Evolutionary conservation across 37 sponge, comb jelly and placozoan genomes (phyloP).

Genomic region (Trichoplax adhaerens): DNA sequence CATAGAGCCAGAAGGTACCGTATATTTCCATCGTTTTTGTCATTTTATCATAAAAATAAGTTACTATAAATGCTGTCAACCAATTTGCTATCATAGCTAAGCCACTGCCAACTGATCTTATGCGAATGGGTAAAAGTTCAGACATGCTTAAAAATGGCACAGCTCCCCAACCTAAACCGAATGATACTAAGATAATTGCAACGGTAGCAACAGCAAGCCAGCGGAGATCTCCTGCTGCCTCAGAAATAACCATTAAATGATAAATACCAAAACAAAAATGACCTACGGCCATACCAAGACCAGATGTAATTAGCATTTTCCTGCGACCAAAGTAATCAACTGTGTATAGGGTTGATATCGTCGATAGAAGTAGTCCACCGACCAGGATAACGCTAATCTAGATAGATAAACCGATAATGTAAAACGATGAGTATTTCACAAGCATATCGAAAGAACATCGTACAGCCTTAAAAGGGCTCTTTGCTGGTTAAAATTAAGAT

Average conservation of each 20-base stretch:
- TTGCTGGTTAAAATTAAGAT: too few relatives aligned
- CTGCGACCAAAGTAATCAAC: slow-evolving; percentile 47
- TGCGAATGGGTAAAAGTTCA: slow-evolving; percentile 50
- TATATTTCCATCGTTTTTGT: slow-evolving; percentile 1
- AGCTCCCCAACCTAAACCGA: slow-evolving; percentile 62
- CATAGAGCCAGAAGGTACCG: slow-evolving; percentile 11
- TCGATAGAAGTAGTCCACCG: too few relatives aligned
- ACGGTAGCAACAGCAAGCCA: slow-evolving; percentile 20
- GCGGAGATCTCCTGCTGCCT: not conserved
- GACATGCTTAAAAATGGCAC: slow-evolving; percentile 60
- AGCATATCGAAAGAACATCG: too few relatives aligned
- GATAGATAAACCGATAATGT: too few relatives aligned
- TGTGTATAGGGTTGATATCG: too few relatives aligned
- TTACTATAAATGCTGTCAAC: slow-evolving; percentile 34
- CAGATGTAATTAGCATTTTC: slow-evolving; percentile 24
- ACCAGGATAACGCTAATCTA: too few relatives aligned
- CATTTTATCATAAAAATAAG: slow-evolving; percentile 17
- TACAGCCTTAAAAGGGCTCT: too few relatives aligned
- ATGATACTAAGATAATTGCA: slow-evolving; percentile 27
- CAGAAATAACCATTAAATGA: not conserved
- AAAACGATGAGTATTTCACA: too few relatives aligned
- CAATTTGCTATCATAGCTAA: slow-evolving; percentile 47
- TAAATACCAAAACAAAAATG: too few relatives aligned
- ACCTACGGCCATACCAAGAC: slow-evolving; percentile 14
- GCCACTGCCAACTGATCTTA: slow-evolving; percentile 25